Conservation (phyloP, 2,797 vertebrate genomes). For the Sebastes glaucus region DNA sequence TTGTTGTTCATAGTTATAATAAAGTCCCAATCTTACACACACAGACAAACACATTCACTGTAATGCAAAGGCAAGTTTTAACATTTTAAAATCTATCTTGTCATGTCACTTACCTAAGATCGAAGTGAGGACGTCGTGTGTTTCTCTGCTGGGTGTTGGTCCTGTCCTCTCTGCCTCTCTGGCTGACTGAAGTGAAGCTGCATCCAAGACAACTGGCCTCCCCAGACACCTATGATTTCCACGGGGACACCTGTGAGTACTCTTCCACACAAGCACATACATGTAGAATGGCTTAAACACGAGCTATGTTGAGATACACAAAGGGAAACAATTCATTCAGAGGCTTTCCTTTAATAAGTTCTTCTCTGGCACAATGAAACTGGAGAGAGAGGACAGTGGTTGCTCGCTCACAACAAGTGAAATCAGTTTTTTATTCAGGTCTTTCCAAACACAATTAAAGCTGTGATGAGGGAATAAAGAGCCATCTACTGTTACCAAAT, state of each 20-base stretch:
- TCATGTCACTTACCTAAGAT: constrained; percentile 51
- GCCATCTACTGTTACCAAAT: background rate
- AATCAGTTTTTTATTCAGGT: background rate
- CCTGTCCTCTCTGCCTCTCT: constrained; percentile 40
- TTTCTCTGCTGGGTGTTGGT: constrained; percentile 50
- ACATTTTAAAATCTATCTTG: background rate
- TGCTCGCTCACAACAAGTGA: background rate
- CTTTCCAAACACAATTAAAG: background rate
- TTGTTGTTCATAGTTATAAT: background rate
- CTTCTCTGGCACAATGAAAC: background rate
- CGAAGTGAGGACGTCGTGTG: background rate
- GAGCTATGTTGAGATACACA: background rate
- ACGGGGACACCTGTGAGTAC: constrained; percentile 32
- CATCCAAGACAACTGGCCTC: constrained; percentile 76
- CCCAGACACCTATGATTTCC: constrained; percentile 44
- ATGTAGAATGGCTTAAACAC: background rate
- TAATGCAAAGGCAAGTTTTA: background rate
- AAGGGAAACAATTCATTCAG: background rate
- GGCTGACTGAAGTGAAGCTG: constrained; percentile 44
- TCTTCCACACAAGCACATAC: background rate
- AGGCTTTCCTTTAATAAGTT: background rate
- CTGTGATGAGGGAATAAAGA: background rate
- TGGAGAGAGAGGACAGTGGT: too few species aligned
- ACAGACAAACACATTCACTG: background rate
- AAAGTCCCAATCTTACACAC: background rate